Conservation (phyloP, 2,888 invertebrate species). For the Pinctada fucata region DNA sequence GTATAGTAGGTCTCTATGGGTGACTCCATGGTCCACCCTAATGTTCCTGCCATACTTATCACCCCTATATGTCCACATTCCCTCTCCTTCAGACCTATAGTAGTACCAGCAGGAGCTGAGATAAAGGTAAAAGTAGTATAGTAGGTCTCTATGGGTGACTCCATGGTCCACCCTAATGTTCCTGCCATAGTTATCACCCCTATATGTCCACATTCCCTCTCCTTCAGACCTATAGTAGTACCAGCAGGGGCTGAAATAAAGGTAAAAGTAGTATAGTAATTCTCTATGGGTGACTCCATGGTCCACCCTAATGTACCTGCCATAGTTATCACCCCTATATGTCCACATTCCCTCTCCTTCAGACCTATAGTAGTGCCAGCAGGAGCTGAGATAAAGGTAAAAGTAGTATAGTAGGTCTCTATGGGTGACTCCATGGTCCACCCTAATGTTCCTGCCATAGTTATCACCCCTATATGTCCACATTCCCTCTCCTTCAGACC, state of each 20-base stretch:
- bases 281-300: too few relatives aligned
- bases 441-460: constrained; percentile 96
- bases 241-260: constrained; percentile 93
- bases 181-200: constrained; percentile 98
- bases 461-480: constrained; percentile 98
- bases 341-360: too few relatives aligned
- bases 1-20: too few relatives aligned
- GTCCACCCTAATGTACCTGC: too few relatives aligned
- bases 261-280: too few relatives aligned
- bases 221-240: constrained; percentile 97
- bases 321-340: too few relatives aligned
- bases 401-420: too few relatives aligned
- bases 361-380: too few relatives aligned
- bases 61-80: constrained; percentile 99
- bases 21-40: constrained; percentile 98
- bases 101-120: constrained; percentile 97
- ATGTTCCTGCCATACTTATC: constrained; percentile 97
- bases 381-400: too few relatives aligned
- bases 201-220: constrained; percentile 97
- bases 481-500: constrained; percentile 98
- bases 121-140: too few relatives aligned
- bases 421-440: constrained; percentile 99
- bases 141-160: too few relatives aligned
- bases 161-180: constrained; percentile 98
- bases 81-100: constrained; percentile 96